Conservation (phyloP, 2,888 invertebrate genomes). For the Nebria brevicollis region DNA sequence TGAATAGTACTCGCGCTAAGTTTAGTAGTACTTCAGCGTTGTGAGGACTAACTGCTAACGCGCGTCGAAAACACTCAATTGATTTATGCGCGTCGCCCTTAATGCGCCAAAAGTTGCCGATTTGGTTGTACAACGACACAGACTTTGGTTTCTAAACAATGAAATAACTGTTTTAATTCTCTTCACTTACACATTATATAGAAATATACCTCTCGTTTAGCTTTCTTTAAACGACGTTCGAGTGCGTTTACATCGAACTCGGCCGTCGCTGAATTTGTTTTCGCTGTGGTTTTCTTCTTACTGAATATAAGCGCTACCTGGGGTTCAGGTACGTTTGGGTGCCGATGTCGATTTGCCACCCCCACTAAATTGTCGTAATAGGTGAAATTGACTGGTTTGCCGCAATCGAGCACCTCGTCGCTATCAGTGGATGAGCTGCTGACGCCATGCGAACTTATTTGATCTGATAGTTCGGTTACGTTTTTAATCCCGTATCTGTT, state of each 20-base stretch:
- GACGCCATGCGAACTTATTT: not conserved
- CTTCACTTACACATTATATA: not conserved
- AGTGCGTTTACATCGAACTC: constrained; percentile 80
- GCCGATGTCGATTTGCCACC: constrained; percentile 82
- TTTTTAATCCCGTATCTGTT: constrained; percentile 33
- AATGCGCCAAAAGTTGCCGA: constrained; percentile 91
- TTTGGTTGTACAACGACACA: constrained; percentile 87
- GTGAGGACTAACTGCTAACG: constrained; percentile 85
- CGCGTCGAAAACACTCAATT: constrained; percentile 89
- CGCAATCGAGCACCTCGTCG: constrained; percentile 81
- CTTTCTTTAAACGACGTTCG: constrained; percentile 79
- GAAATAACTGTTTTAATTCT: constrained; percentile 6
- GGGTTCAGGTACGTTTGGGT: constrained; percentile 87
- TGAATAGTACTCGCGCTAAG: constrained; percentile 84
- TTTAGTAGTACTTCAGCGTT: constrained; percentile 88
- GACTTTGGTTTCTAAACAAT: constrained; percentile 77
- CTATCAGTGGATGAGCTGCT: constrained; percentile 56
- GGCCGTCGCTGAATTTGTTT: constrained; percentile 54
- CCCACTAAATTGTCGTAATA: constrained; percentile 90
- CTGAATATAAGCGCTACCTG: constrained; percentile 82
- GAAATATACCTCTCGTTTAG: constrained; percentile 73
- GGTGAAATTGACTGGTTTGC: constrained; percentile 87
- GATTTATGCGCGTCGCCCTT: constrained; percentile 88
- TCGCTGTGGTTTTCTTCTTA: constrained; percentile 68
- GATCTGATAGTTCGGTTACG: constrained; percentile 18